Evolutionary conservation across 2,888 invertebrate genomes (phyloP).

Genomic region (Rotaria macrura): DNA sequence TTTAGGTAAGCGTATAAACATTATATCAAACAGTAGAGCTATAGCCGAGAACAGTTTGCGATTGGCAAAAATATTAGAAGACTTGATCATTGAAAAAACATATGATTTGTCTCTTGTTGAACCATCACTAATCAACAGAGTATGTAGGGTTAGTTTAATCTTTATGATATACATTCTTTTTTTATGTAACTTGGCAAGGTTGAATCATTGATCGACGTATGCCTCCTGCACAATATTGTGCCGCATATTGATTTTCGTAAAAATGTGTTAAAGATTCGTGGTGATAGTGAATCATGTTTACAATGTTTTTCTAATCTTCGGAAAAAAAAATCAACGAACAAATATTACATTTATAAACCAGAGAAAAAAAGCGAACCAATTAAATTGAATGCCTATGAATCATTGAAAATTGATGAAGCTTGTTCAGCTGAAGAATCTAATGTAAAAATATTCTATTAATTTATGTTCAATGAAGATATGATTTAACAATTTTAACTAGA

Average conservation of each 20-base stretch:
- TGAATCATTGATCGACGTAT: background rate
- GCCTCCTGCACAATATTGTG: background rate
- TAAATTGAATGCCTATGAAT: background rate
- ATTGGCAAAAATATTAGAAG: background rate
- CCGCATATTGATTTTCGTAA: background rate
- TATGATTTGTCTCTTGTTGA: background rate
- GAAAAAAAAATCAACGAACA: background rate
- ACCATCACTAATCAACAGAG: background rate
- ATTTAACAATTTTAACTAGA: background rate
- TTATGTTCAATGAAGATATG: background rate
- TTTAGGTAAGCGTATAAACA: background rate
- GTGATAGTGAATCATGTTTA: background rate
- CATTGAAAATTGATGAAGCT: background rate
- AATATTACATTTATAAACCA: background rate
- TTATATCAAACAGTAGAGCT: background rate
- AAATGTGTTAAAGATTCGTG: background rate
- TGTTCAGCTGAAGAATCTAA: background rate
- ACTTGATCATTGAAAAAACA: background rate
- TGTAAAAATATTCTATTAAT: background rate
- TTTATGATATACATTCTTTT: background rate
- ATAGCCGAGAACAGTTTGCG: background rate
- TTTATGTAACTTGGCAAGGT: background rate
- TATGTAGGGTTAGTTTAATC: background rate
- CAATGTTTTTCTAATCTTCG: conserved; percentile 6
- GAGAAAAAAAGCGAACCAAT: background rate